Percentiles rank a stretch among this genome's conserved stretches.
These are phyloP conservation scores for Macaria liturata DNA, from an alignment of 2,888 invertebrate genomes.

Conservation along the genomic window DNA sequence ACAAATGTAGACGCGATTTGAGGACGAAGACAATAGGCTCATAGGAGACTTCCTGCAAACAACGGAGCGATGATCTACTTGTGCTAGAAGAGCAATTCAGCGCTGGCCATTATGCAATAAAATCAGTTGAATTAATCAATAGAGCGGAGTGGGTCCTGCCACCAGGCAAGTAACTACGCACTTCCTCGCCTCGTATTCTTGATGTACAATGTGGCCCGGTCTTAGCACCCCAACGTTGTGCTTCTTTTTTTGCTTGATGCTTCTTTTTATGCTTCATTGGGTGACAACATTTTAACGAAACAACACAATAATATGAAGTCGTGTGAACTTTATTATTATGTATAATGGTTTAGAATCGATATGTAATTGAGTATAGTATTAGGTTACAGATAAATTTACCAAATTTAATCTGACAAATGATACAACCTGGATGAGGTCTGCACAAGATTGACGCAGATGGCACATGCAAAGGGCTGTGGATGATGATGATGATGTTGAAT, in stretches of 20 bases:
- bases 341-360: not conserved
- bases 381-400: too few relatives aligned
- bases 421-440: too few relatives aligned
- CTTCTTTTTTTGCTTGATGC: not conserved
- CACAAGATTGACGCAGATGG: too few relatives aligned
- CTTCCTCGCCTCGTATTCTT: constrained; percentile 34
- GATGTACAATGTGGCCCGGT: constrained; percentile 32
- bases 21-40: constrained; percentile 8
- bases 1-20: constrained; percentile 7
- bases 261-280: too few relatives aligned
- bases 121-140: constrained; percentile 78
- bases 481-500: too few relatives aligned
- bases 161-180: constrained; percentile 34
- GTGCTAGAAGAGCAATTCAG: constrained; percentile 47
- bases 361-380: too few relatives aligned
- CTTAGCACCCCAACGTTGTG: constrained; percentile 30
- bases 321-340: too few relatives aligned
- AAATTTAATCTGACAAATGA: too few relatives aligned
- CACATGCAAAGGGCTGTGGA: too few relatives aligned
- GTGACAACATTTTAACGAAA: too few relatives aligned
- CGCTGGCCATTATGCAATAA: constrained; percentile 73
- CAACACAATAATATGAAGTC: too few relatives aligned
- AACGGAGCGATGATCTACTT: constrained; percentile 40
- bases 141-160: constrained; percentile 69
- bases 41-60: constrained; percentile 17